A percentile compares a stretch with the other conserved stretches of the same genome.
Conservation (phyloP, 2,113 vertebrate genomes). For the Dipodomys stephensi region DNA sequence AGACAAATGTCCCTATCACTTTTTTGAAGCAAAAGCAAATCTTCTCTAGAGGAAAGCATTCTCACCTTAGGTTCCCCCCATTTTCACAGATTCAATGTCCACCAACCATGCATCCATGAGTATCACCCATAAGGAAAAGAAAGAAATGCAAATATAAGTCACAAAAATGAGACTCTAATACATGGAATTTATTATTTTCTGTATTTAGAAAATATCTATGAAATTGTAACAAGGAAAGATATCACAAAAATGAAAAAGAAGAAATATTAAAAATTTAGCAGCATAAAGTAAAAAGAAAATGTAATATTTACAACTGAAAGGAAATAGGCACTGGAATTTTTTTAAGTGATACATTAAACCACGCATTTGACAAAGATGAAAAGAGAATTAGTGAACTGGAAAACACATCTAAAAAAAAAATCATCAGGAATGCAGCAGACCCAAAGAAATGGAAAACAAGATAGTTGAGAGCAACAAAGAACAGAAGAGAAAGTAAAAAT, state of each 20-base stretch:
- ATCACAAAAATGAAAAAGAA: neutral
- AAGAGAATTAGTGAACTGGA: neutral
- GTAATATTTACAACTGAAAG: neutral
- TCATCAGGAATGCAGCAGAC: neutral
- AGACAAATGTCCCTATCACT: neutral
- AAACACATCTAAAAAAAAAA: neutral
- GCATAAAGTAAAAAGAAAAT: neutral
- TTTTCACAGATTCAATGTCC: neutral
- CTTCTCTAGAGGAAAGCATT: neutral
- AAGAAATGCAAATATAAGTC: neutral
- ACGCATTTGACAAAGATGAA: conserved; percentile 3
- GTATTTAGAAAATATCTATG: neutral
- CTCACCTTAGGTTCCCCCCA: neutral
- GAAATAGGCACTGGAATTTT: neutral
- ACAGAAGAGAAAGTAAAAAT: neutral
- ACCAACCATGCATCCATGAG: neutral
- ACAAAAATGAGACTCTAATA: neutral
- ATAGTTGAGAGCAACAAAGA: neutral
- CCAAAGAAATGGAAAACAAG: neutral
- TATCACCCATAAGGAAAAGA: neutral
- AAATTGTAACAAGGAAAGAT: neutral
- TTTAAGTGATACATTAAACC: neutral
- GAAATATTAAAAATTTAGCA: neutral
- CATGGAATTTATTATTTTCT: neutral
- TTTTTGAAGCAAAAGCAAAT: neutral